Evolutionary conservation across 1,140 invertebrate species (phyloP), one percentile per base, ranked within the genome.

Genomic region (Pygmarrhopalites habei): DNA sequence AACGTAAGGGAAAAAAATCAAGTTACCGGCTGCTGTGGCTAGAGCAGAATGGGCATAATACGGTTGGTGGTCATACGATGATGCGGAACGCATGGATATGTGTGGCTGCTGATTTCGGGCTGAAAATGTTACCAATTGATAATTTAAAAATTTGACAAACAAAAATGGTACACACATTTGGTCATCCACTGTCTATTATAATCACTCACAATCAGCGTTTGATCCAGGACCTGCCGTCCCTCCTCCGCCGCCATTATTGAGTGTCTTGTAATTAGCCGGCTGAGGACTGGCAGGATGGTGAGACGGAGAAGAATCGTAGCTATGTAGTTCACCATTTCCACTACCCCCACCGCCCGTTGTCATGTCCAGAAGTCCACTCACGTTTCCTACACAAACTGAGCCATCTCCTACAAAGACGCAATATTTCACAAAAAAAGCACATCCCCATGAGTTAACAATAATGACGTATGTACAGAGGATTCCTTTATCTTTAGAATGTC

Each of bases 321-420:
- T 43, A n/a, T n/a, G n/a, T n/a, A n/a, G n/a, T n/a, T n/a, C n/a
- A 29, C 51, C 28, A 17, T 35, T 49, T 17, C 44, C 44, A 60
- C 58, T 25, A 7, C 58, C 58, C 1, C 44, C 23, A 2, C 44
- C 41, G 15, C n/a, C 19, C 17, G 65, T 67, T 23, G 57, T 64
- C 65, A 67, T 67, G 62, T 67, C 65, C n/a, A 67, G 49, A 14
- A 67, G 30, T 47, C 64, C 64, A 19, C 59, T 49, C 1, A 55
- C 49, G 44, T n/a, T 35, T 56, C 39, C 52, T 10, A 53, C 58
- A 35, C 58, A 49, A 28, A 49, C 44, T 28, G 39, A 44, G 17
- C 58, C 58, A 35, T 49, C 58, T 19, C 58, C 58, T 60, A 35
- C 12, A 26, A 32, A 17, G 2, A 29, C 17, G 17, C 17, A 28